Evolutionary conservation across 2,113 vertebrate genomes (phyloP).

Genomic region (Labeo rohita): DNA sequence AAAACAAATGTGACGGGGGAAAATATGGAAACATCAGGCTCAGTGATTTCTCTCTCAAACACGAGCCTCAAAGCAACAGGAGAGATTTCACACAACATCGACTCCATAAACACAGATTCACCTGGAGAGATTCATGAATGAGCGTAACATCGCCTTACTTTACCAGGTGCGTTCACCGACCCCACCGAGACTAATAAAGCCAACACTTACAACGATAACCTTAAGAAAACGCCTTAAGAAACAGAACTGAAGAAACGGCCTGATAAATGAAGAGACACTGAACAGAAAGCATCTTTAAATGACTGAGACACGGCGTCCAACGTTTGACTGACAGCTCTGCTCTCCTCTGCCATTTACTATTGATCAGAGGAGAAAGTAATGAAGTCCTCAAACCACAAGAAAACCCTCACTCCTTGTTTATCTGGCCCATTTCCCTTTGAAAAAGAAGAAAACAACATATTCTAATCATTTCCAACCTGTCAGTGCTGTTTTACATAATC

Average conservation of each 20-base stretch:
- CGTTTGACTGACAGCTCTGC: conserved; percentile 31
- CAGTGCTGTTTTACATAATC: conserved; percentile 11
- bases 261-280: conserved; percentile 29
- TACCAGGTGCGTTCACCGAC: neutral
- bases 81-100: conserved; percentile 42
- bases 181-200: neutral
- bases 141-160: neutral
- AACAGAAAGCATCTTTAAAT: conserved; percentile 53
- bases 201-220: neutral
- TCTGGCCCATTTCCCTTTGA: neutral
- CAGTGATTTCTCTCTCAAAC: neutral
- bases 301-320: conserved; percentile 33
- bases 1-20: neutral
- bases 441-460: neutral
- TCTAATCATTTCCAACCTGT: conserved; percentile 12
- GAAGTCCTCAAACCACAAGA: conserved; percentile 56
- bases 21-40: conserved; percentile 4
- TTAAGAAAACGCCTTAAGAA: neutral
- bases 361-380: conserved; percentile 66
- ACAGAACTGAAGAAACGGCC: conserved; percentile 45
- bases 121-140: conserved; percentile 8
- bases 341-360: conserved; percentile 60
- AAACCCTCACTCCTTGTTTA: neutral
- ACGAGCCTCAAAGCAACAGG: conserved; percentile 10
- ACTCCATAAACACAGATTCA: conserved; percentile 5